Conservation (phyloP, 2,113 vertebrate species). For the Notothenia rossii region DNA sequence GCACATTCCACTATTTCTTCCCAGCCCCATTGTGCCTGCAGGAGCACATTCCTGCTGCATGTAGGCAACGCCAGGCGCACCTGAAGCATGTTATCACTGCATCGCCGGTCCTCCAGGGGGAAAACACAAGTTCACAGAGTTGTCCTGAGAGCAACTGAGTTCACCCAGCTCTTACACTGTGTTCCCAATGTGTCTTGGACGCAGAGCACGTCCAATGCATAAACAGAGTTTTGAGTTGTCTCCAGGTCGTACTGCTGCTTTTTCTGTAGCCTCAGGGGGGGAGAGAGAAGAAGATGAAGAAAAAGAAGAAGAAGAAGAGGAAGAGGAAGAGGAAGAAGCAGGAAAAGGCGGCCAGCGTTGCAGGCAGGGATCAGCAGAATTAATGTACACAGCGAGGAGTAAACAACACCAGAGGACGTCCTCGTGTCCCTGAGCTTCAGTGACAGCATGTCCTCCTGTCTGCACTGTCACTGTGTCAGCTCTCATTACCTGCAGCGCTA, state of each 20-base stretch:
- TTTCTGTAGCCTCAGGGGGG: background rate
- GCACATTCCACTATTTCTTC: constrained; percentile 30
- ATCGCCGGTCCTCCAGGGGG: constrained; percentile 17
- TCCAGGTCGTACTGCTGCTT: background rate
- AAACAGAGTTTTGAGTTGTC: constrained; percentile 39
- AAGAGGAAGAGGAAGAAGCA: background rate
- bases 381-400: constrained; percentile 60
- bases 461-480: constrained; percentile 69
- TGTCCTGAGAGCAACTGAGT: constrained; percentile 36
- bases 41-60: constrained; percentile 62
- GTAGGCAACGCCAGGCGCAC: constrained; percentile 53
- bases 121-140: constrained; percentile 34
- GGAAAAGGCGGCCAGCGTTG: constrained; percentile 20
- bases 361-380: constrained; percentile 34
- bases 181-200: constrained; percentile 24
- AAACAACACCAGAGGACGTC: constrained; percentile 73
- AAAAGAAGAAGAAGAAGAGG: background rate
- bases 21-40: constrained; percentile 42
- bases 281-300: no score
- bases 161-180: constrained; percentile 18
- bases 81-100: constrained; percentile 67
- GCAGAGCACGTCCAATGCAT: constrained; percentile 16
- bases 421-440: constrained; percentile 54
- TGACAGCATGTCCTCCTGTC: constrained; percentile 72
- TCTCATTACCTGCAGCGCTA: constrained; percentile 69